Evolutionary conservation across 2,888 invertebrate genomes (phyloP).

Genomic region (Xylocampa areola): DNA sequence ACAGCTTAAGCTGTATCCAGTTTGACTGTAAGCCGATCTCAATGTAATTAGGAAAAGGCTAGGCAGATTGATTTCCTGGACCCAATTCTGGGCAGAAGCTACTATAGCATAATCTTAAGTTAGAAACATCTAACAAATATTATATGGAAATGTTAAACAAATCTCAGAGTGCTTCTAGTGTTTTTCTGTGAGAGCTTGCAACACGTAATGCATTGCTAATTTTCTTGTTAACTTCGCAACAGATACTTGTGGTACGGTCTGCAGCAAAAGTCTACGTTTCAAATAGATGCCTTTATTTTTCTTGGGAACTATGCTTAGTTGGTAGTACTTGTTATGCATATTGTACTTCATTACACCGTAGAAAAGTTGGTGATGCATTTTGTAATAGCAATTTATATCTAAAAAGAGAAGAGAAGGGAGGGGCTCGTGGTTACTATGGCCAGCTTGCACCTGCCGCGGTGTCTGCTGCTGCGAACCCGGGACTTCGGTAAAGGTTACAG

Average conservation of each 20-base stretch:
- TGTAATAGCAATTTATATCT: no score
- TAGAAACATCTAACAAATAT: slow-evolving; percentile 32
- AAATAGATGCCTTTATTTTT: slow-evolving; percentile 8
- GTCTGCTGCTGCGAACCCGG: no score
- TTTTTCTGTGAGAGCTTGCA: slow-evolving; percentile 36
- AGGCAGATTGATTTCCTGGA: no score
- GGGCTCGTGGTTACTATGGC: no score
- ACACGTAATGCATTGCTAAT: slow-evolving; percentile 60
- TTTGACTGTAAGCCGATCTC: no score
- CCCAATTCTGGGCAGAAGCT: no score
- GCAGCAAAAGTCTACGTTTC: slow-evolving; percentile 27
- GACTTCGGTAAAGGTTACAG: no score
- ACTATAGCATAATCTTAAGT: slow-evolving; percentile 18
- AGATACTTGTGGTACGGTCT: slow-evolving; percentile 25
- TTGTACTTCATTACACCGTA: neutral
- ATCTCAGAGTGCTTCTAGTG: slow-evolving; percentile 36
- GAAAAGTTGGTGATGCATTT: no score
- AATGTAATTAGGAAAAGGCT: no score
- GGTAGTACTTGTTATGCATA: neutral
- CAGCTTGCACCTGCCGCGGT: no score
- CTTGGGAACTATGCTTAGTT: neutral
- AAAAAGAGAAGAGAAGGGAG: no score
- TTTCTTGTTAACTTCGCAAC: slow-evolving; percentile 56
- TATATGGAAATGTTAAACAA: slow-evolving; percentile 37
- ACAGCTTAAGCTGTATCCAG: no score